phyloP scores from a whole-genome alignment of 2,797 vertebrate genomes.

The Rachycentron canadum region DNA sequence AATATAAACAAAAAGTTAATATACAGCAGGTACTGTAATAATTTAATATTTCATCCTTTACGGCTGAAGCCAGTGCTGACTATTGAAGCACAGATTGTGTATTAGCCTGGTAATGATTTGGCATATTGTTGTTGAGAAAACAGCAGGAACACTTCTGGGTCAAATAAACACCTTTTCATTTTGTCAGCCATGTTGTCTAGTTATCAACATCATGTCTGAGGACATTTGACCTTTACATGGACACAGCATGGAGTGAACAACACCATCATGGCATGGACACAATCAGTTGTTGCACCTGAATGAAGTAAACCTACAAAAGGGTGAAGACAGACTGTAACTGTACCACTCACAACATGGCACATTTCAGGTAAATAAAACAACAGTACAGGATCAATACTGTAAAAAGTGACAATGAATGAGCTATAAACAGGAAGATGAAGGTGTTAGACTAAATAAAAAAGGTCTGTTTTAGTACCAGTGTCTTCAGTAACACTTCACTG shows the following conservation, averaged over 20 bases:
- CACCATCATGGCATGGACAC: slow-evolving; percentile 32
- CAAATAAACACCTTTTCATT: slow-evolving; percentile 20
- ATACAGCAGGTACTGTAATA: slow-evolving; percentile 72
- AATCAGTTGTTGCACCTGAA: slow-evolving; percentile 55
- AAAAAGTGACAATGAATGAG: slow-evolving; percentile 13
- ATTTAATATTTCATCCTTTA: slow-evolving; percentile 65
- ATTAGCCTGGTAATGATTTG: slow-evolving; percentile 45
- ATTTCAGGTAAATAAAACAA: slow-evolving; percentile 7
- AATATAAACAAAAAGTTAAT: slow-evolving; percentile 79
- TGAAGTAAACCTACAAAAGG: slow-evolving; percentile 60
- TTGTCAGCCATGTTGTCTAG: slow-evolving; percentile 33
- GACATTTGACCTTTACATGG: slow-evolving; percentile 26
- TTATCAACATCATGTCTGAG: slow-evolving; percentile 22
- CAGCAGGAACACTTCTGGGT: slow-evolving; percentile 25
- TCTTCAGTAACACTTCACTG: slow-evolving; percentile 21
- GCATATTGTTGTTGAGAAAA: slow-evolving; percentile 43
- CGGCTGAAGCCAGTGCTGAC: slow-evolving; percentile 74
- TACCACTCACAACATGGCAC: slow-evolving; percentile 28
- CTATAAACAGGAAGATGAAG: not conserved
- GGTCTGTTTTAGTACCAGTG: not conserved
- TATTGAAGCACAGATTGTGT: slow-evolving; percentile 58
- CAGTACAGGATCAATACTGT: not conserved
- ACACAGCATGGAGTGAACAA: slow-evolving; percentile 51
- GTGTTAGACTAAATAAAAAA: not conserved
- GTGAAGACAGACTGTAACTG: slow-evolving; percentile 56